These are phyloP conservation scores for Actinia tenebrosa DNA, from an alignment of 64 coral and sea anemone species.

Conservation along the genomic window DNA sequence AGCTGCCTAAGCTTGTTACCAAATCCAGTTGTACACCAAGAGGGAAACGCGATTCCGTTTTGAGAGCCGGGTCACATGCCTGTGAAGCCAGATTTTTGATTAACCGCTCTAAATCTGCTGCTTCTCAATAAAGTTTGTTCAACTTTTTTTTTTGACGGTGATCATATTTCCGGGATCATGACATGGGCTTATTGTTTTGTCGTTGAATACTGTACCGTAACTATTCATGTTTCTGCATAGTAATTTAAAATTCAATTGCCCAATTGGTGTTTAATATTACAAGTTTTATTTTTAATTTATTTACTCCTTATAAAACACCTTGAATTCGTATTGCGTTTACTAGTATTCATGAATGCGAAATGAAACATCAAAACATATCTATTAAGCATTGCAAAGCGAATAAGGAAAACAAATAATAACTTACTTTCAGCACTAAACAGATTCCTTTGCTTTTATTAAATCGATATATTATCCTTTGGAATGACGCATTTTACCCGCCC, in stretches of 20 bases:
- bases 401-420: neutral
- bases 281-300: too few species aligned
- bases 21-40: neutral
- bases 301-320: too few species aligned
- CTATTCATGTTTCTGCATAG: too few species aligned
- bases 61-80: neutral
- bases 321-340: too few species aligned
- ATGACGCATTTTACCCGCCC: slow-evolving; percentile 2
- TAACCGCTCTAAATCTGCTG: neutral
- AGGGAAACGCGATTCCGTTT: neutral
- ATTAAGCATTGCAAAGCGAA: neutral
- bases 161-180: too few species aligned
- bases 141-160: neutral
- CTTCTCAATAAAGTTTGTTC: neutral
- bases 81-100: neutral
- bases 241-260: too few species aligned
- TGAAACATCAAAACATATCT: too few species aligned
- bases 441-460: neutral
- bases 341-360: too few species aligned
- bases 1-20: neutral
- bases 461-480: neutral
- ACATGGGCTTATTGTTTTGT: too few species aligned
- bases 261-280: too few species aligned
- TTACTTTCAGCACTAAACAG: neutral
- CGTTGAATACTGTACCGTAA: too few species aligned